A percentile compares a stretch with the other conserved stretches of the same genome.
Conservation (phyloP, 2,888 invertebrate species). For the Metopia argyrocephala region DNA sequence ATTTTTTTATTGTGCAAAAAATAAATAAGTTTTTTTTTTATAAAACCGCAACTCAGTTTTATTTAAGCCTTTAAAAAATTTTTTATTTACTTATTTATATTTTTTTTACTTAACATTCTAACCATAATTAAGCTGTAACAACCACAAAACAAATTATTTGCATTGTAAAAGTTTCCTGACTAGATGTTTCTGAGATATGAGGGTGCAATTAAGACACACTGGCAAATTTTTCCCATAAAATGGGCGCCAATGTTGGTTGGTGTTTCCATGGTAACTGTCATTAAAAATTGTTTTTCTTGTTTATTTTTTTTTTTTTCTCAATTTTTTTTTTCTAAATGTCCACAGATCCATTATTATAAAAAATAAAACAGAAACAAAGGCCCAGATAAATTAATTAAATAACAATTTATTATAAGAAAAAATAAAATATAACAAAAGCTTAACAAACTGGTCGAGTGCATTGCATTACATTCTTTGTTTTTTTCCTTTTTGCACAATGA, state of each 20-base stretch:
- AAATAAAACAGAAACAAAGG: constrained; percentile 22
- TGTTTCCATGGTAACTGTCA: constrained; percentile 42
- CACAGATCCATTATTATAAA: constrained; percentile 18
- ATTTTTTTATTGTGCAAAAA: too few relatives aligned
- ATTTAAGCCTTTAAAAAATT: neutral
- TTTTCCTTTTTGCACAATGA: neutral
- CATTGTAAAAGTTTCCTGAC: constrained; percentile 10
- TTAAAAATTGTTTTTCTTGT: constrained; percentile 18
- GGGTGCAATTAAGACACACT: constrained; percentile 41
- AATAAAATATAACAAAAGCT: neutral
- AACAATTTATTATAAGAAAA: constrained; percentile 32
- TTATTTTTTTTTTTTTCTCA: neutral
- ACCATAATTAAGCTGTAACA: neutral
- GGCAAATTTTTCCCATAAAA: constrained; percentile 37
- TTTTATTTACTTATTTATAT: too few relatives aligned
- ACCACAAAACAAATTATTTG: constrained; percentile 18
- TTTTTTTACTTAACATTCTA: too few relatives aligned
- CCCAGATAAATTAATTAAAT: constrained; percentile 48
- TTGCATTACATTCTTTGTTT: constrained; percentile 18
- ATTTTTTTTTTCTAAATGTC: constrained; percentile 8
- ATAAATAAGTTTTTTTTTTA: constrained; percentile 18
- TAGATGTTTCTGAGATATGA: constrained; percentile 34
- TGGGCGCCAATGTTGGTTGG: constrained; percentile 10
- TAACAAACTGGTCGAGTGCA: constrained; percentile 33
- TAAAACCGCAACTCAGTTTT: constrained; percentile 10